phyloP scores from a whole-genome alignment of 2,797 vertebrate genomes.

The Melanotaenia maccullochi region DNA sequence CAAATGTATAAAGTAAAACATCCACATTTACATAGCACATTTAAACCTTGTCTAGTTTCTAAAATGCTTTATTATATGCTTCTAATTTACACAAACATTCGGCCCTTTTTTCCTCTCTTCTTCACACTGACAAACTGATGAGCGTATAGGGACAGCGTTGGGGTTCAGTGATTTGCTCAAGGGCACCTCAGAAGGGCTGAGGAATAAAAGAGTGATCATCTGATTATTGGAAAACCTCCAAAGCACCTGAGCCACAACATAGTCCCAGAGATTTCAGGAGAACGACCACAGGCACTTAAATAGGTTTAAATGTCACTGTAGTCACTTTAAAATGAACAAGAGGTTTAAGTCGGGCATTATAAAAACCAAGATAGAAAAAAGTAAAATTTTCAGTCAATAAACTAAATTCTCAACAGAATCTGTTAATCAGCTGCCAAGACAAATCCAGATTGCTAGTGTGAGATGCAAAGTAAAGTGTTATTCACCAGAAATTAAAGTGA shows the following conservation, averaged over 20 bases:
- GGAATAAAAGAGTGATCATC: neutral
- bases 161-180: conserved; percentile 1
- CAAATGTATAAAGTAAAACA: neutral
- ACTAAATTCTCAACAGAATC: conserved; percentile 33
- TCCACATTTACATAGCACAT: neutral
- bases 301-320: neutral
- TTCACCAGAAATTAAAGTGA: conserved; percentile 39
- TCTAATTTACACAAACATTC: no score
- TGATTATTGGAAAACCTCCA: neutral
- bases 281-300: conserved; percentile 13
- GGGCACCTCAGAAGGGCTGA: neutral
- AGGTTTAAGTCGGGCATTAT: neutral
- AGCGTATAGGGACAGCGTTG: neutral
- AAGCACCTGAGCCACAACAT: neutral
- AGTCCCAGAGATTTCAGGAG: neutral
- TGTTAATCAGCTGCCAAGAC: conserved; percentile 39
- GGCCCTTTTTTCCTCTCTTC: neutral
- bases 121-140: neutral
- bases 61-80: neutral
- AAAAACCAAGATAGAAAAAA: neutral
- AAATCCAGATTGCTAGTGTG: conserved; percentile 35
- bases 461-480: conserved; percentile 49
- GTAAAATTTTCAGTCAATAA: conserved; percentile 1
- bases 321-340: neutral
- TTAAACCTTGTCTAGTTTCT: neutral